Evolutionary conservation across 1,140 invertebrate species (phyloP).

Genomic region (Magallana angulata): DNA sequence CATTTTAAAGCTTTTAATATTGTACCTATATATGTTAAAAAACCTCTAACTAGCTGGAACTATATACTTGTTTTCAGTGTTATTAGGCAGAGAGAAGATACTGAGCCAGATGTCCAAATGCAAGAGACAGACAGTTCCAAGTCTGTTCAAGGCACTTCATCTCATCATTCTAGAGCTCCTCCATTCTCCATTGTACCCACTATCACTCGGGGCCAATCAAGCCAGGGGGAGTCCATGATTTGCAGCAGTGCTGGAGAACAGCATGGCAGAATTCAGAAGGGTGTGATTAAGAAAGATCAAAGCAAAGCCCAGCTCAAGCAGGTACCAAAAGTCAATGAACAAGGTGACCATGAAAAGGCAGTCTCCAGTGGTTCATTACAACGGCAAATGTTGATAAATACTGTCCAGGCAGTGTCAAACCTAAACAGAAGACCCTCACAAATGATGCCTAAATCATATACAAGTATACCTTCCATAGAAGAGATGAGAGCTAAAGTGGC

Average conservation of each 20-base stretch:
- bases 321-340: neutral
- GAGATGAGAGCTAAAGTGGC: conserved; percentile 21
- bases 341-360: neutral
- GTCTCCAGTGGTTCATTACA: neutral
- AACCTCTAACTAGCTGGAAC: too few relatives aligned
- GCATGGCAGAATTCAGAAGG: neutral
- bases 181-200: neutral
- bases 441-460: conserved; percentile 28
- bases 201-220: neutral
- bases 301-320: neutral
- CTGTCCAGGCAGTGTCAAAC: neutral
- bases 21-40: too few relatives aligned
- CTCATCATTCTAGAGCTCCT: neutral
- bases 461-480: neutral
- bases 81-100: neutral
- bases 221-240: neutral
- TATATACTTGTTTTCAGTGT: neutral
- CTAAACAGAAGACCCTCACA: neutral
- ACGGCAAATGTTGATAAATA: neutral
- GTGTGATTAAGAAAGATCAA: neutral
- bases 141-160: neutral
- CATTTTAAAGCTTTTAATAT: too few relatives aligned
- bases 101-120: neutral
- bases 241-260: neutral
- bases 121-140: neutral